These are phyloP conservation scores for Branchipolynoe longqiensis DNA, from an alignment of 2,888 invertebrate species.

Conservation along the genomic window DNA sequence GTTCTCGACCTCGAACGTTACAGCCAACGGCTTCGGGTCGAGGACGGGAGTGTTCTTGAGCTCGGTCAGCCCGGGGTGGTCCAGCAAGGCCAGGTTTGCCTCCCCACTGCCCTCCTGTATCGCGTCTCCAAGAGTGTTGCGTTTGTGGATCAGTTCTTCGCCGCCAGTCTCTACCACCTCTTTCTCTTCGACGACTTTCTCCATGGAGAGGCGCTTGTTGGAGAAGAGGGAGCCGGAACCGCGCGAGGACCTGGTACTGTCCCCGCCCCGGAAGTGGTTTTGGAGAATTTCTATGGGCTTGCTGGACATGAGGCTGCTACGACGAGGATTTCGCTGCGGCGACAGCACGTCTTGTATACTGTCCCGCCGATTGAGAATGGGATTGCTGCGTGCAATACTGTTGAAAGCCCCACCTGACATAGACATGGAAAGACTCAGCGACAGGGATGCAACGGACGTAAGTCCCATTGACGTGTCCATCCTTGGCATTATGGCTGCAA, in stretches of 20 bases:
- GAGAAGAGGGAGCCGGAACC: conserved; percentile 35
- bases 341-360: conserved; percentile 40
- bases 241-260: conserved; percentile 22
- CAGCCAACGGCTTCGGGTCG: background rate
- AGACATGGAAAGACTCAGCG: conserved; percentile 68
- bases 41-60: background rate
- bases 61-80: background rate
- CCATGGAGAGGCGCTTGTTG: conserved; percentile 48
- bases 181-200: conserved; percentile 44
- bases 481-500: conserved; percentile 66
- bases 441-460: conserved; percentile 68
- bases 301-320: conserved; percentile 52
- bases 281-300: conserved; percentile 55
- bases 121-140: background rate
- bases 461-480: conserved; percentile 68
- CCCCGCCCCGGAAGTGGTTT: conserved; percentile 38
- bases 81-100: conserved; percentile 47
- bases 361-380: conserved; percentile 57
- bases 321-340: conserved; percentile 21
- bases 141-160: conserved; percentile 19
- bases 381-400: conserved; percentile 55
- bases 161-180: conserved; percentile 47
- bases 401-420: conserved; percentile 65
- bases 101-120: conserved; percentile 20
- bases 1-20: conserved; percentile 27